phyloP scores from a whole-genome alignment of 1,140 invertebrate species.

The Neocloeon triangulifer region DNA sequence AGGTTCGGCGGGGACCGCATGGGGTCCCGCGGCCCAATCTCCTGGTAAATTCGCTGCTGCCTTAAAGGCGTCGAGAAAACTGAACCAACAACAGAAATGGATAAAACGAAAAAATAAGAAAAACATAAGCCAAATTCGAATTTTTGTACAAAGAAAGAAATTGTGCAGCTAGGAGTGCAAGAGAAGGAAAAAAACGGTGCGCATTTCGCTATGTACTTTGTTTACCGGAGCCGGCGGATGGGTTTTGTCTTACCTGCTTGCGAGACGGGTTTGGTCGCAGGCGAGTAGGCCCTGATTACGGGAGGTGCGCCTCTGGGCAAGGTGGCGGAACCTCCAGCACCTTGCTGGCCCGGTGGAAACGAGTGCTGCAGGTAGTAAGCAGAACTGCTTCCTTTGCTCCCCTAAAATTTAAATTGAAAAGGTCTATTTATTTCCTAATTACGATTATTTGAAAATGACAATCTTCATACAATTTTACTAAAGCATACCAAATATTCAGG shows the following conservation, averaged over 20 bases:
- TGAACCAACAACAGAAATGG: not conserved
- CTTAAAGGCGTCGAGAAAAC: too few species aligned
- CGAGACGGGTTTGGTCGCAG: slow-evolving; percentile 17
- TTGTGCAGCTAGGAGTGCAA: slow-evolving; percentile 6
- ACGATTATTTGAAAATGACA: too few species aligned
- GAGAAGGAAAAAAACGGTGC: too few species aligned
- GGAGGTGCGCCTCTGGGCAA: slow-evolving; percentile 33
- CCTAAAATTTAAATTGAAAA: slow-evolving; percentile 20
- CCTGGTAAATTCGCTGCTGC: too few species aligned
- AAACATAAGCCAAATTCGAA: too few species aligned
- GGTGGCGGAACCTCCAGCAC: slow-evolving; percentile 21
- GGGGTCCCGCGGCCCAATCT: too few species aligned
- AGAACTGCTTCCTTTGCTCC: slow-evolving; percentile 16
- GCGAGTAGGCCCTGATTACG: slow-evolving; percentile 40
- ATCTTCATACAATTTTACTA: too few species aligned
- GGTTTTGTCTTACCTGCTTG: slow-evolving; percentile 3
- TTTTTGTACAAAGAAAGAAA: slow-evolving; percentile 6
- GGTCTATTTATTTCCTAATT: too few species aligned
- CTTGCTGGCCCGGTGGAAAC: slow-evolving; percentile 12
- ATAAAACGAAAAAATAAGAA: not conserved
- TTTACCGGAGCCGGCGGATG: too few species aligned
- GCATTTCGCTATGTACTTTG: too few species aligned
- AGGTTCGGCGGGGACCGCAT: too few species aligned
- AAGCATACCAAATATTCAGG: too few species aligned
- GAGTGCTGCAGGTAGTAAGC: slow-evolving; percentile 27